phyloP scores from a whole-genome alignment of 2,113 vertebrate genomes.

The Scomber scombrus region DNA sequence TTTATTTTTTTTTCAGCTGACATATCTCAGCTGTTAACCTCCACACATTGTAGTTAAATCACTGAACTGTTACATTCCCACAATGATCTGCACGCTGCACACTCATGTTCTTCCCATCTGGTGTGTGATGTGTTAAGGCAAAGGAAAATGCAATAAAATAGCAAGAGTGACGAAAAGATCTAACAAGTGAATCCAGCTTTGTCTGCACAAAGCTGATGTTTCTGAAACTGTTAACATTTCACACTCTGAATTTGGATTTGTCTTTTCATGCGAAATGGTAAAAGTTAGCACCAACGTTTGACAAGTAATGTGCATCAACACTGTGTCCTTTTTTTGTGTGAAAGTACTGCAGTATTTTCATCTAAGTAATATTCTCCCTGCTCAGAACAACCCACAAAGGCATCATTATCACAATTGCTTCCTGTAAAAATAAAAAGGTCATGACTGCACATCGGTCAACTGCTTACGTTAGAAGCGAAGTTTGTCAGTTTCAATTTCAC shows the following conservation, averaged over 20 bases:
- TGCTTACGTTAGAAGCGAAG: not conserved
- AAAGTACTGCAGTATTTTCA: too few relatives aligned
- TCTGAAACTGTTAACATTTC: not conserved
- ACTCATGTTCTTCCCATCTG: slow-evolving; percentile 21
- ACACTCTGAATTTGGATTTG: slow-evolving; percentile 4
- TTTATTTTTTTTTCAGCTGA: too few relatives aligned
- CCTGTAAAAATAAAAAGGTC: not conserved
- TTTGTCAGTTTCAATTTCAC: not conserved
- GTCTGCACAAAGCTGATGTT: not conserved
- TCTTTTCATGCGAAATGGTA: not conserved
- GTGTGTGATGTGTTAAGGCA: slow-evolving; percentile 4
- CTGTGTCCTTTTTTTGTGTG: not conserved
- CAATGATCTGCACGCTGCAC: not conserved
- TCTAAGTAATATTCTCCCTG: too few relatives aligned
- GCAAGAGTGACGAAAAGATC: slow-evolving; percentile 10
- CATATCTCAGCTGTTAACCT: too few relatives aligned
- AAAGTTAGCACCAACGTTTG: not conserved
- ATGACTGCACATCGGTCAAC: too few relatives aligned
- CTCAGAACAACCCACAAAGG: too few relatives aligned
- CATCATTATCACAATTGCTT: too few relatives aligned
- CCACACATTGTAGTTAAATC: too few relatives aligned
- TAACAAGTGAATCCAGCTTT: slow-evolving; percentile 13
- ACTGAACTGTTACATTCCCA: too few relatives aligned
- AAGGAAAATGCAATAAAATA: slow-evolving; percentile 22
- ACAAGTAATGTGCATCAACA: not conserved